Base-by-base conservation (phyloP, 1,140 invertebrate genomes). In the Zaprionus lachaisei region DNA sequence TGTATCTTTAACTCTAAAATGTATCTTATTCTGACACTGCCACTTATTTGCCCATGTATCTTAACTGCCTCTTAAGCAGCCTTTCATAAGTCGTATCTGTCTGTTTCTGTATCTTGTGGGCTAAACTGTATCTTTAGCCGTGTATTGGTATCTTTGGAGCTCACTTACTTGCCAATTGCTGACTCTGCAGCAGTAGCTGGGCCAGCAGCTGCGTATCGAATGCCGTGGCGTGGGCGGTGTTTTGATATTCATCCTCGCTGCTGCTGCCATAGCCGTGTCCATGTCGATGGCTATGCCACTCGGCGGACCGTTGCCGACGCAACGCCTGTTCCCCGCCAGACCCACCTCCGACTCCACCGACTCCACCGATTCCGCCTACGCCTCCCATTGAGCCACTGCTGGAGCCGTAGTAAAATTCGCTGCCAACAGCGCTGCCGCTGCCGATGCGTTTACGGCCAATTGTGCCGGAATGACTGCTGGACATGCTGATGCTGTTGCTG, bases 181-280 rank as follows among this genome's bases (percentile, higher is more conserved):
- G 94, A 77, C 94, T 93, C 83, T 95, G 94, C 54, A 94, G 93
- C 67, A 95, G 73, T 55, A 95, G 91, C 66, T 94, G 94, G 28
- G 95, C 94, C 76, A 95, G 93, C 51, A 85, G 92, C 82, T 79
- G 93, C 80, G 89, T 94, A 90, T 77, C 91, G 79, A 86, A 92
- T 68, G 77, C 93, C 56, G 72, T 90, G 77, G 72, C 69, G 69
- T 94, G 94, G 58, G 93, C 92, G 31, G 93, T 92, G 44, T 94
- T 93, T 58, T 95, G 94, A 62, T 95, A 94, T 78, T 95, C 95
- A 63, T 95, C 95, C 77, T 94, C 93, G 80, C 94, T 95, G 83
- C 94, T 95, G 72, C 94, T 95, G 37, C 85, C 94, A 73, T 94
- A 93, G 17, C 72, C 63, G 77, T 94, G 94, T 31, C 93, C 93